A percentile compares a stretch with the other conserved stretches of the same genome.
Evolutionary conservation across 2,797 vertebrate genomes (phyloP).

Genomic region (Xenops minutus): DNA sequence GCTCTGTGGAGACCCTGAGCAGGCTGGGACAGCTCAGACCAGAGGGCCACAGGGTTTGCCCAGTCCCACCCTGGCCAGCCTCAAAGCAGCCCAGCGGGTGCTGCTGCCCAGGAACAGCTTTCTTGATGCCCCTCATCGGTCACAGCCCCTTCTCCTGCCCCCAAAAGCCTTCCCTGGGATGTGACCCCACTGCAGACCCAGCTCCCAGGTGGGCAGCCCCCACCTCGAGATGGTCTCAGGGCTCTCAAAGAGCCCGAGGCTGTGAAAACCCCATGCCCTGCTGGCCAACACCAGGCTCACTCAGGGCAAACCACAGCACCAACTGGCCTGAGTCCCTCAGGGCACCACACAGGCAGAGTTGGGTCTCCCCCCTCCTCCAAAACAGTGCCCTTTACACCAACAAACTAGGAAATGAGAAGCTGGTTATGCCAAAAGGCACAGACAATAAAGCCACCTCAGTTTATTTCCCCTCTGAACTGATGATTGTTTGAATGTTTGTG

Average conservation of each 20-base stretch:
- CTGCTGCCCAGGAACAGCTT: neutral
- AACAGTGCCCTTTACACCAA: neutral
- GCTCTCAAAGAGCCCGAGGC: neutral
- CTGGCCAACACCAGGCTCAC: neutral
- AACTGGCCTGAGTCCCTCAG: fast-evolving
- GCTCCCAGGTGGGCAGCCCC: neutral
- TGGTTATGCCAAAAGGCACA: neutral
- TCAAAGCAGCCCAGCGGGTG: neutral
- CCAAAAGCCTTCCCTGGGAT: neutral
- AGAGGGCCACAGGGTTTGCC: neutral
- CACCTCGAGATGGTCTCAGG: fast-evolving
- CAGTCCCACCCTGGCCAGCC: neutral
- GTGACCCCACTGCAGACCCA: neutral
- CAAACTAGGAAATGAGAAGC: neutral
- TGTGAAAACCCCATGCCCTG: neutral
- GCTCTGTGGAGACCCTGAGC: neutral
- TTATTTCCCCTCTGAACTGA: neutral
- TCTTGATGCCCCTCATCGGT: neutral
- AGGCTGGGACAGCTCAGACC: neutral
- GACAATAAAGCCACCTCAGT: neutral
- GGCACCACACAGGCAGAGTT: fast-evolving
- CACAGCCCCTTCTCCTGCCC: neutral
- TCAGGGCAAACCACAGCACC: fast-evolving
- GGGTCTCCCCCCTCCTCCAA: neutral
- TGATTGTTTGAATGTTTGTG: neutral